Conservation (phyloP, 1,140 invertebrate genomes). For the Lordiphosa collinella region DNA sequence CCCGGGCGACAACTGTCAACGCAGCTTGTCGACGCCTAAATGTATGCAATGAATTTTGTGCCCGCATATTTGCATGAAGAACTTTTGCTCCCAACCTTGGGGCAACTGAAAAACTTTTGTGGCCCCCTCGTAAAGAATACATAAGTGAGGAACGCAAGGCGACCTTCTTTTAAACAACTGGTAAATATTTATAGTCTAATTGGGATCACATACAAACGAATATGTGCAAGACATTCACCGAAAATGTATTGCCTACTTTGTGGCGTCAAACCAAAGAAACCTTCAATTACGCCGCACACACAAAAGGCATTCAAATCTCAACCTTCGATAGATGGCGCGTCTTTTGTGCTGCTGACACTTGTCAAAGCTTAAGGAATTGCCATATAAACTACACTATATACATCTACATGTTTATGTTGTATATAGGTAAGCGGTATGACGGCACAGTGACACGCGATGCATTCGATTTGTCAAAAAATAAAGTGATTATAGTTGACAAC, state of each 20-base stretch:
- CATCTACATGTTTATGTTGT: constrained; percentile 3
- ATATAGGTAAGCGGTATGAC: too few species aligned
- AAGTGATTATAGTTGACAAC: too few species aligned
- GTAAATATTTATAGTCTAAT: constrained; percentile 72
- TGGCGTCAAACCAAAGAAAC: constrained; percentile 26
- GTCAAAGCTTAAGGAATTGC: constrained; percentile 68
- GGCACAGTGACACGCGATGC: too few species aligned
- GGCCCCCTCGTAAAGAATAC: constrained; percentile 17
- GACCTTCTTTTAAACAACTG: constrained; percentile 25
- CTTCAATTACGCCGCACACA: constrained; percentile 53
- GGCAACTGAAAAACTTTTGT: constrained; percentile 35
- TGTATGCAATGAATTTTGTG: constrained; percentile 49
- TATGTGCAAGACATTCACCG: constrained; percentile 10
- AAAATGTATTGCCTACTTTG: constrained; percentile 23
- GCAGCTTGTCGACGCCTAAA: constrained; percentile 57
- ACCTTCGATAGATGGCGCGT: constrained; percentile 40
- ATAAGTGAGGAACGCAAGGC: constrained; percentile 1
- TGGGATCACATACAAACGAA: constrained; percentile 18
- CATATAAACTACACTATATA: constrained; percentile 56
- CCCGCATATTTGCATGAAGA: constrained; percentile 68
- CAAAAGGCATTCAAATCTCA: constrained; percentile 15
- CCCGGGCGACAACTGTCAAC: constrained; percentile 56
- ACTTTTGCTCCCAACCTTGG: constrained; percentile 41
- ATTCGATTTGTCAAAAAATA: too few species aligned
- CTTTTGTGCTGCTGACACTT: constrained; percentile 71